Percentiles rank a stretch among this genome's conserved stretches.
These are phyloP conservation scores for Pollimyrus isidori DNA, from an alignment of 2,113 vertebrate genomes.

Conservation along the genomic window DNA sequence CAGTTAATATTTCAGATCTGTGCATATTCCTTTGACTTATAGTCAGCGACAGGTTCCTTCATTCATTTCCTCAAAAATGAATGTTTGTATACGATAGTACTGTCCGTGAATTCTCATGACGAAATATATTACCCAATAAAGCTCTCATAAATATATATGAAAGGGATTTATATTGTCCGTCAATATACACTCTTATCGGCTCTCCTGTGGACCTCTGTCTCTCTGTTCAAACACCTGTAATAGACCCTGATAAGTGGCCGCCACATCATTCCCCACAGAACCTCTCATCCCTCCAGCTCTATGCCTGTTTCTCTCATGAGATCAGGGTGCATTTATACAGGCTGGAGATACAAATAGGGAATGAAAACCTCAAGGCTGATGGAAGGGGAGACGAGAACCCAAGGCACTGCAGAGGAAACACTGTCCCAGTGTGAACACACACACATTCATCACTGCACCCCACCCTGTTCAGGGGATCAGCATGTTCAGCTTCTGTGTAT, in stretches of 20 bases:
- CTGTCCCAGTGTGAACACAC: constrained; percentile 47
- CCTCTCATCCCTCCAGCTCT: background rate
- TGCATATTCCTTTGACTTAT: background rate
- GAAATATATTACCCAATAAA: background rate
- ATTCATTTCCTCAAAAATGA: background rate
- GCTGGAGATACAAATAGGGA: background rate
- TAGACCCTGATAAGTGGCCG: background rate
- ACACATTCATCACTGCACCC: constrained; percentile 32
- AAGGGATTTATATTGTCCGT: background rate
- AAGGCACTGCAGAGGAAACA: constrained; percentile 42
- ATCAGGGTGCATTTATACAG: background rate
- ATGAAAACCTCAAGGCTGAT: constrained; percentile 5
- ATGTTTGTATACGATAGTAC: background rate
- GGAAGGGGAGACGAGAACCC: constrained; percentile 27
- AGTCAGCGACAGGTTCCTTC: background rate
- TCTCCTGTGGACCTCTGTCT: background rate
- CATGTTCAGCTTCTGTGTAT: background rate
- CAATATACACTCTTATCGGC: background rate
- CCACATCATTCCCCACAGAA: background rate
- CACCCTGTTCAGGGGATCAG: background rate
- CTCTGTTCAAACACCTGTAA: constrained; percentile 12
- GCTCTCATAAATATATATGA: background rate
- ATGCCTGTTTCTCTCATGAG: constrained; percentile 14
- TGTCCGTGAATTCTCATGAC: constrained; percentile 38
- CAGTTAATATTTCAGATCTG: background rate